phyloP scores from a whole-genome alignment of 2,797 vertebrate species.

The Psittacula echo region DNA sequence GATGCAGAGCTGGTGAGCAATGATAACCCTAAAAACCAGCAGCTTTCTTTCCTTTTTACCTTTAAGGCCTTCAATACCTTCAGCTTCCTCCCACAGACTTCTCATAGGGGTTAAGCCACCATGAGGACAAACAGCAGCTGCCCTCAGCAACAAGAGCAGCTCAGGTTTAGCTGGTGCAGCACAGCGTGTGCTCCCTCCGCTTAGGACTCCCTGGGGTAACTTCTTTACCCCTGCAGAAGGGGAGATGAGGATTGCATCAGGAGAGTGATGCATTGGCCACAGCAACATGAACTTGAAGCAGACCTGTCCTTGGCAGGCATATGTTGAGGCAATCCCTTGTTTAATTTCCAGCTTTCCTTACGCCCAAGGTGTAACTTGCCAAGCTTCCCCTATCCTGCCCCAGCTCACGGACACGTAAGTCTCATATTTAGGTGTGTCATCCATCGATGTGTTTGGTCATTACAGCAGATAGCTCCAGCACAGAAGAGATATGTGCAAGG shows the following conservation, averaged over 20 bases:
- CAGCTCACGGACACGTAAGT: neutral
- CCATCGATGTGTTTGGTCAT: neutral
- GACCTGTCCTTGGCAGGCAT: neutral
- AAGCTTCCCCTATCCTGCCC: neutral
- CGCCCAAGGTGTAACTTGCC: neutral
- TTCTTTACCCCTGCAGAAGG: neutral
- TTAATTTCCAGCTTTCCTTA: neutral
- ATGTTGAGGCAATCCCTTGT: neutral
- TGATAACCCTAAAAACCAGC: neutral
- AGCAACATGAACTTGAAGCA: neutral
- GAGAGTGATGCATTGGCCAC: neutral
- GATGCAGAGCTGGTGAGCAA: neutral
- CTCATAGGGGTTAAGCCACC: neutral
- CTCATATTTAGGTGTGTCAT: neutral
- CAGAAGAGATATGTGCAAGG: neutral
- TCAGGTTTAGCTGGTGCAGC: neutral
- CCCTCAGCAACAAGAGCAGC: neutral
- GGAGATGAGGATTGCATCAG: neutral
- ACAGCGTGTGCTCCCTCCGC: fast-evolving
- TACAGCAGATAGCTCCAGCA: neutral
- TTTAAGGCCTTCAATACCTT: neutral
- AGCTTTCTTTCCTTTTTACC: neutral
- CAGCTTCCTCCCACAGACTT: neutral
- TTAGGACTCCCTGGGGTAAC: neutral
- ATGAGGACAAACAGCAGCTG: neutral